Evolutionary conservation across 1,140 invertebrate species (phyloP), one percentile per base, ranked within the genome.

Genomic region (Scaptomyza pallida): DNA sequence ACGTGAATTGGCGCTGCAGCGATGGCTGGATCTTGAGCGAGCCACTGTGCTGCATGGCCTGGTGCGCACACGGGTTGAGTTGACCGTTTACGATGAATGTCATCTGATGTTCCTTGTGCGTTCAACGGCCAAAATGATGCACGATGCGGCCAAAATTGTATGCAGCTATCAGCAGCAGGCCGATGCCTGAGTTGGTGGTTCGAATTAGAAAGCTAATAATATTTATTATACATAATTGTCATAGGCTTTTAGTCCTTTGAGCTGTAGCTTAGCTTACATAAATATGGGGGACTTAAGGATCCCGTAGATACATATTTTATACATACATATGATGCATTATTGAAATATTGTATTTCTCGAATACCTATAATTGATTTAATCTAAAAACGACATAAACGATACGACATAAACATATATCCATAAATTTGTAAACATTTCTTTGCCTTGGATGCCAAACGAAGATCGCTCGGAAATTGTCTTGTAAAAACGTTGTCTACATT

Each of bases 11-110:
- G 94, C 94, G 0, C 82, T 97, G 2, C 96, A 97, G 77, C 93
- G 96, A 41, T 97, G 96, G 96, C 89, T 97, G 37, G 96, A 97
- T 82, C 91, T 97, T 9, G 96, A 97, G 86, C 92, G 96, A 16
- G 96, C 96, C 2, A 97, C 95, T 0, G 94, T 96, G 1, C 91
- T 97, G 3, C 96, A 97, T 68, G 95, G 95, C 0, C 77, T 97
- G 6, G 95, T 97, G 0, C 93, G 95, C 47, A 94, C 94, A 0
- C 93, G 95, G 61, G 93, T 95, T 2, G 94, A 95, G n/a, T 82
- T 96, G 41, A 95, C 95, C 33, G 94, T 95, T 3, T 94, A 95
- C 64, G 96, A 97, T 86, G 95, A 96, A 80, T 95, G 95, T 78
- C 96, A 96, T 86, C 90, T 97, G 9, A 93, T 96, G 82, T 97